A percentile compares a stretch with the other conserved stretches of the same genome.
These are phyloP conservation scores for Betta splendens DNA, from an alignment of 2,797 vertebrate genomes.

Conservation along the genomic window DNA sequence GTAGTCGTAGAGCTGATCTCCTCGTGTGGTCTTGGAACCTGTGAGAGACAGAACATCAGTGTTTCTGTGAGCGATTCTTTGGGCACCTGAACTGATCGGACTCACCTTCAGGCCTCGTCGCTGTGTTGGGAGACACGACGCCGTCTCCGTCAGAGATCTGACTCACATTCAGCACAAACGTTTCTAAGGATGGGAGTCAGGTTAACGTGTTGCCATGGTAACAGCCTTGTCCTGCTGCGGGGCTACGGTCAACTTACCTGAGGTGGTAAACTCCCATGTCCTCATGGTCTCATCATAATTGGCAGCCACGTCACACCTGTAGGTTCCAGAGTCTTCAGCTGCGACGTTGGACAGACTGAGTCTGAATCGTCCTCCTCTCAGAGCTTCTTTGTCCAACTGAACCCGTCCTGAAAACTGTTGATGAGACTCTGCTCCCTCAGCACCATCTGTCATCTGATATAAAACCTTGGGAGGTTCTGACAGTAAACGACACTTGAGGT, in stretches of 20 bases:
- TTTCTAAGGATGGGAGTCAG: no score
- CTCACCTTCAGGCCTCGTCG: no score
- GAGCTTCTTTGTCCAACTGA: not conserved
- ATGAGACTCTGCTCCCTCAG: not conserved
- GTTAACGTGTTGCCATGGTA: no score
- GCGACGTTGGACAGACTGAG: not conserved
- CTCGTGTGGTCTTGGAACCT: no score
- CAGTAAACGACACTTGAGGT: not conserved
- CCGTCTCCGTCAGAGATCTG: no score
- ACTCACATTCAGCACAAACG: no score
- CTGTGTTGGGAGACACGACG: no score
- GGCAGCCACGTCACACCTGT: not conserved
- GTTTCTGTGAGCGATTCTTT: no score
- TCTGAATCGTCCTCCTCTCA: not conserved
- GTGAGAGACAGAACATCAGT: no score
- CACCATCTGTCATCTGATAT: not conserved
- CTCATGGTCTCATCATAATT: not conserved
- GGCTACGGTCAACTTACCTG: not conserved
- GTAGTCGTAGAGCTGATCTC: no score
- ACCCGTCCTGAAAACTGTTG: not conserved
- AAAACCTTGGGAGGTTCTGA: not conserved
- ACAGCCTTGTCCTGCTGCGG: no score
- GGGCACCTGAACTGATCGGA: no score
- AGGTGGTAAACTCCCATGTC: not conserved
- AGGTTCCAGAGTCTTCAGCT: not conserved